Evolutionary conservation across 2,797 vertebrate species (phyloP).

Genomic region (Manis crassicaudata): DNA sequence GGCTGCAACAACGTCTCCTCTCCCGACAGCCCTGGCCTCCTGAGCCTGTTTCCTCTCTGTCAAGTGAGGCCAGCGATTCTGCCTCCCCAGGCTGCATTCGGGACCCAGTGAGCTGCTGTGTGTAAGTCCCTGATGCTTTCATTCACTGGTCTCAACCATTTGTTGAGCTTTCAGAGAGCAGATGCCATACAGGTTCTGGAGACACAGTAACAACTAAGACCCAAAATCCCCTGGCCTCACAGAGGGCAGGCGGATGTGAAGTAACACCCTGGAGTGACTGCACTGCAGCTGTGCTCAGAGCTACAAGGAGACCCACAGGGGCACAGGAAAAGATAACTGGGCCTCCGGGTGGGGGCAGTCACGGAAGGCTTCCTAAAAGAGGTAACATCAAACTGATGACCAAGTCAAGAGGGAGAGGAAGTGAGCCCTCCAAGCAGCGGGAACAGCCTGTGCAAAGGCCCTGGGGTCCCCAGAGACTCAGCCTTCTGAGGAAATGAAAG

Average conservation of each 20-base stretch:
- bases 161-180: background rate
- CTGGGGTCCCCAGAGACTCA: background rate
- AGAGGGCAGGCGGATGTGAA: background rate
- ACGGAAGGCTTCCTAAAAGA: background rate
- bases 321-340: background rate
- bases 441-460: background rate
- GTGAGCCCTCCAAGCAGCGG: background rate
- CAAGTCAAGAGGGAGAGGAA: background rate
- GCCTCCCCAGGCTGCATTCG: background rate
- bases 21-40: background rate
- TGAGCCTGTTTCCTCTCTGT: background rate
- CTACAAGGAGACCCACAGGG: background rate
- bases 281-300: background rate
- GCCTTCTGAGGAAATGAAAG: background rate
- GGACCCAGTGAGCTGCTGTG: background rate
- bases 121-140: background rate
- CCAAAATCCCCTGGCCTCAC: fast-evolving
- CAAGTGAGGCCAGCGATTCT: background rate
- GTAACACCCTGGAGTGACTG: fast-evolving
- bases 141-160: background rate
- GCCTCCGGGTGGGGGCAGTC: background rate
- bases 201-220: background rate
- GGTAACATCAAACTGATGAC: background rate
- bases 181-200: background rate
- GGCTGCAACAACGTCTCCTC: too few relatives aligned